These are phyloP conservation scores for Eupithecia abbreviata DNA, from an alignment of 2,888 invertebrate genomes.

Conservation along the genomic window DNA sequence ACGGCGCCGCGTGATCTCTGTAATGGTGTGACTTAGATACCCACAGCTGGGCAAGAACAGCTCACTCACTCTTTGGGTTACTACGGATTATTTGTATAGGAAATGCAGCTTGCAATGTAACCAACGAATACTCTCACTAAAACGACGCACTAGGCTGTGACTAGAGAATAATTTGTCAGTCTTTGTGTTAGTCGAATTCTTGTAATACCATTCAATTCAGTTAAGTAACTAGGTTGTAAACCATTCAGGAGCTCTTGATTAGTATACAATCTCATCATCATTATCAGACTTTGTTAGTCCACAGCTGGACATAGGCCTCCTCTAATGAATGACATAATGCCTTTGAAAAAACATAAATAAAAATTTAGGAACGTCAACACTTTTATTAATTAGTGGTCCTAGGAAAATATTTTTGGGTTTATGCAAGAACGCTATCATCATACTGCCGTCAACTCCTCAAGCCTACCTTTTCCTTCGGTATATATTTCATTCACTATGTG, in stretches of 20 bases:
- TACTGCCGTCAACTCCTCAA: neutral
- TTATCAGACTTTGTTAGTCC: too few species aligned
- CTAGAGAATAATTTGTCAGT: neutral
- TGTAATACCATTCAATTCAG: neutral
- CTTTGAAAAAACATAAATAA: too few species aligned
- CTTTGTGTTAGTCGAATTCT: neutral
- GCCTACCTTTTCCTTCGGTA: neutral
- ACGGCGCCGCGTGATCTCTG: conserved; percentile 33
- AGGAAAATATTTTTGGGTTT: neutral
- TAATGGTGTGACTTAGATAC: conserved; percentile 27
- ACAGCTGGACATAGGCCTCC: too few species aligned
- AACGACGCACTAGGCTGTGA: neutral
- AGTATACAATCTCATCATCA: too few species aligned
- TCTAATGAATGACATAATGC: too few species aligned
- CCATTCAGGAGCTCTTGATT: too few species aligned
- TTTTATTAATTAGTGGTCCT: neutral
- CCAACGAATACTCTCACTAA: neutral
- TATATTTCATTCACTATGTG: neutral
- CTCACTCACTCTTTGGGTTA: neutral
- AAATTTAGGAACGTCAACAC: too few species aligned
- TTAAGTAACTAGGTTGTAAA: neutral
- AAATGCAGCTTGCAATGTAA: neutral
- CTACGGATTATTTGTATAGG: neutral
- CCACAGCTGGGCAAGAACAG: conserved; percentile 9
- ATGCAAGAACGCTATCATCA: neutral